A percentile compares a stretch with the other conserved stretches of the same genome.
Conservation (phyloP, 1,140 invertebrate species). For the Neotoxoptera formosana region DNA sequence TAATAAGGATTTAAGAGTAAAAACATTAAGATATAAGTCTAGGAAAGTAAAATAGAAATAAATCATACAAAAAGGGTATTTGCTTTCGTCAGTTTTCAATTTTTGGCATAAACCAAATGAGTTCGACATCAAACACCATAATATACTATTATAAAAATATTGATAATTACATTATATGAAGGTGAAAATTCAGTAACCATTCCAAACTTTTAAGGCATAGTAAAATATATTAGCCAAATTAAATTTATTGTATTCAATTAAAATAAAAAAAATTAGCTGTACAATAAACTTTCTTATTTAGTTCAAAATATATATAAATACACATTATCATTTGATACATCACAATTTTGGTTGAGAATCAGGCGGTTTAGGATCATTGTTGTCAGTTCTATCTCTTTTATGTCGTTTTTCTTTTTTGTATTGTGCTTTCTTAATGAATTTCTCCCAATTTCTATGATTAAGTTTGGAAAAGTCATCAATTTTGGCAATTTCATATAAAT, state of each 20-base stretch:
- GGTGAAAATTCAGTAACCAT: constrained; percentile 28
- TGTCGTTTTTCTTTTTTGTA: constrained; percentile 54
- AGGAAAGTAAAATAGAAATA: constrained; percentile 15
- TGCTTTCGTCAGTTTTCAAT: neutral
- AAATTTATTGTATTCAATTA: constrained; percentile 28
- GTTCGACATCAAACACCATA: neutral
- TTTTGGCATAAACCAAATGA: neutral
- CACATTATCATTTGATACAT: constrained; percentile 15
- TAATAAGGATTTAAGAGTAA: neutral
- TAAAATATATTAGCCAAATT: constrained; percentile 16
- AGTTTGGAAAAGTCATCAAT: constrained; percentile 84
- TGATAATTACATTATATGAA: neutral
- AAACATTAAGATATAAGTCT: neutral
- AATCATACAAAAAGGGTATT: neutral
- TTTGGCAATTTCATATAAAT: constrained; percentile 84
- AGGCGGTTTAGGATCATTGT: constrained; percentile 44
- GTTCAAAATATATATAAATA: constrained; percentile 19
- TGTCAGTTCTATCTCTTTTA: constrained; percentile 54
- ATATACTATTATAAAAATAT: neutral
- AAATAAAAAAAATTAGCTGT: constrained; percentile 27
- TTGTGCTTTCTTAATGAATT: constrained; percentile 67
- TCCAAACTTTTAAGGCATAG: constrained; percentile 1
- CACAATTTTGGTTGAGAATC: constrained; percentile 49
- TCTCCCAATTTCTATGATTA: constrained; percentile 93
- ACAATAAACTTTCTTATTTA: constrained; percentile 25